Percentiles rank a stretch among this genome's conserved stretches.
Conservation (phyloP, 2,888 invertebrate species). For the Drosophila peninsularis region DNA sequence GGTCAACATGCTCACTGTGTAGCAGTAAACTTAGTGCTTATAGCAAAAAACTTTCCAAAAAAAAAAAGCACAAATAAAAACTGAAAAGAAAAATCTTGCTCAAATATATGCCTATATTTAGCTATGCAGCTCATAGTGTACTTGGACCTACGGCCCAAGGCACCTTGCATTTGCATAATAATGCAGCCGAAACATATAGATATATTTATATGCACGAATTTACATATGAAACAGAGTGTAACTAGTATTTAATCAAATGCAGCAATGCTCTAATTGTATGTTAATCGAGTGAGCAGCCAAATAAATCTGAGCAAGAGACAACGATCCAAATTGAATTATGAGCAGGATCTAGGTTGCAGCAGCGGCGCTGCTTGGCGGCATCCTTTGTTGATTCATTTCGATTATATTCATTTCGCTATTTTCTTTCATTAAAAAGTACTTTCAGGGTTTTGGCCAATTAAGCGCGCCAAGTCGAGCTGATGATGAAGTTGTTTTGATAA, state of each 20-base stretch:
- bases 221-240: conserved; percentile 35
- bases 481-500: conserved; percentile 81
- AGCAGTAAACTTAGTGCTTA: conserved; percentile 73
- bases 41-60: conserved; percentile 62
- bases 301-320: conserved; percentile 61
- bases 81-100: conserved; percentile 29
- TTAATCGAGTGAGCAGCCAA: conserved; percentile 62
- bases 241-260: conserved; percentile 60
- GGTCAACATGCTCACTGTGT: conserved; percentile 75
- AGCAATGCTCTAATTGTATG: conserved; percentile 70
- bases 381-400: conserved; percentile 53
- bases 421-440: conserved; percentile 60
- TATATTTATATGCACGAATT: conserved; percentile 7
- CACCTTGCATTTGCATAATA: conserved; percentile 68
- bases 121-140: conserved; percentile 35
- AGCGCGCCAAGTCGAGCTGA: conserved; percentile 55
- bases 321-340: conserved; percentile 63
- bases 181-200: conserved; percentile 18
- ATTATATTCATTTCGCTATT: background rate
- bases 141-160: conserved; percentile 14
- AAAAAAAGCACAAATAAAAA: background rate
- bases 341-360: conserved; percentile 39
- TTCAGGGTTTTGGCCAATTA: conserved; percentile 59
- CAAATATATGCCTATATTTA: conserved; percentile 41
- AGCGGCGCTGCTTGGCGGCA: conserved; percentile 46